Percentiles rank a stretch among this genome's conserved stretches.
These are phyloP conservation scores for Melipona bicolor DNA, from an alignment of 2,888 invertebrate genomes.

Conservation along the genomic window DNA sequence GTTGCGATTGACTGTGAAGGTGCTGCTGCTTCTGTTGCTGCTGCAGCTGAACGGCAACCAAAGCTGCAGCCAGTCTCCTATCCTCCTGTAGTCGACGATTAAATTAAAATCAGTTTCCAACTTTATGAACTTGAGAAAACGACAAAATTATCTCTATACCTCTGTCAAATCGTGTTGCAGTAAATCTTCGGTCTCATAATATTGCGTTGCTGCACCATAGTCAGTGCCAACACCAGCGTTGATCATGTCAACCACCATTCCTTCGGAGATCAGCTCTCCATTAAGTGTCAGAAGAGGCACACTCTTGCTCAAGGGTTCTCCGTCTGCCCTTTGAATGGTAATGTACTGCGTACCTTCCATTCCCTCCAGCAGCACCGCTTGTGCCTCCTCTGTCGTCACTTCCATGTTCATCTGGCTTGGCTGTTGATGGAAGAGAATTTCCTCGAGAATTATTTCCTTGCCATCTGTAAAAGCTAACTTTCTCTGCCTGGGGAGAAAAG, in stretches of 20 bases:
- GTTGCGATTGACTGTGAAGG: slow-evolving; percentile 77
- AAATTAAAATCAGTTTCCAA: slow-evolving; percentile 16
- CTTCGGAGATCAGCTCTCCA: slow-evolving; percentile 81
- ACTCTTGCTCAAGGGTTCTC: slow-evolving; percentile 79
- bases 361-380: slow-evolving; percentile 80
- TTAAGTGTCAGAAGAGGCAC: slow-evolving; percentile 81
- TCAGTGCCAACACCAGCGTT: slow-evolving; percentile 80
- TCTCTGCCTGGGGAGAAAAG: slow-evolving; percentile 23
- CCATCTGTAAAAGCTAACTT: slow-evolving; percentile 50
- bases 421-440: slow-evolving; percentile 5
- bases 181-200: slow-evolving; percentile 81
- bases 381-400: slow-evolving; percentile 80
- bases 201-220: slow-evolving; percentile 78
- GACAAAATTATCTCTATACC: slow-evolving; percentile 61
- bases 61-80: slow-evolving; percentile 86
- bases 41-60: slow-evolving; percentile 87
- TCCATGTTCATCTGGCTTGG: slow-evolving; percentile 73
- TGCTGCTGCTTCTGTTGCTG: slow-evolving; percentile 87
- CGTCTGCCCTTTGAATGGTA: slow-evolving; percentile 82
- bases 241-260: slow-evolving; percentile 83
- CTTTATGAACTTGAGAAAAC: neutral
- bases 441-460: slow-evolving; percentile 29
- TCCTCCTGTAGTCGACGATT: slow-evolving; percentile 84
- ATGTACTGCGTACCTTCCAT: slow-evolving; percentile 83
- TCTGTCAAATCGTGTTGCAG: slow-evolving; percentile 81